Conservation (phyloP, 1,140 invertebrate genomes). For the Cydia amplana region DNA sequence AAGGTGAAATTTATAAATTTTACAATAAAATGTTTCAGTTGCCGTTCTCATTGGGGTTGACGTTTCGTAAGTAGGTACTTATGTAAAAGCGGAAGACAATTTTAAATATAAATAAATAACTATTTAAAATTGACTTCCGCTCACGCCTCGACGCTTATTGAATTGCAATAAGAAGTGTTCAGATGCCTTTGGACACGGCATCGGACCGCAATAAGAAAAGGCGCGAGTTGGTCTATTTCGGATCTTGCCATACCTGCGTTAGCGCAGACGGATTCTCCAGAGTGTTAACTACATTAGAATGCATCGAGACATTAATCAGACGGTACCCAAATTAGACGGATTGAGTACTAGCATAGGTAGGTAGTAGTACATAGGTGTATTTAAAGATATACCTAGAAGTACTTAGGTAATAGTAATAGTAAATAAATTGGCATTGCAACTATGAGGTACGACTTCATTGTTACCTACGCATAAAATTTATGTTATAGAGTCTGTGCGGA, state of each 20-base stretch:
- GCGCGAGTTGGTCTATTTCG: conserved; percentile 17
- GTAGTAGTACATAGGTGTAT: neutral
- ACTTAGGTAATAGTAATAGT: too few species aligned
- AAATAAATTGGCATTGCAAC: too few species aligned
- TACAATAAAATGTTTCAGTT: too few species aligned
- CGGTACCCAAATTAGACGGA: neutral
- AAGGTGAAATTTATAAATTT: too few species aligned
- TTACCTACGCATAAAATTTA: too few species aligned
- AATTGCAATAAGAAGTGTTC: conserved; percentile 5
- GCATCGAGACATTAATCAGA: conserved; percentile 9
- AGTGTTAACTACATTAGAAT: conserved; percentile 7
- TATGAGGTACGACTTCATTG: too few species aligned
- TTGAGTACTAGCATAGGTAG: neutral
- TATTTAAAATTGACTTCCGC: conserved; percentile 8
- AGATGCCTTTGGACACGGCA: neutral
- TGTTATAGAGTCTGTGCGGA: too few species aligned
- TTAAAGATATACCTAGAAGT: too few species aligned
- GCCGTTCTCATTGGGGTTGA: neutral
- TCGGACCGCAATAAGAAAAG: conserved; percentile 18
- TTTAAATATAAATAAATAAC: neutral
- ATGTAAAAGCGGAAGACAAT: too few species aligned
- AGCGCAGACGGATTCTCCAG: conserved; percentile 5
- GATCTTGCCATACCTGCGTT: conserved; percentile 11
- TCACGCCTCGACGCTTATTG: conserved; percentile 1
- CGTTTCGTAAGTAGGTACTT: neutral